Conservation (phyloP, 37 sponge, comb jelly and placozoan species). For the Geodia barretti region DNA sequence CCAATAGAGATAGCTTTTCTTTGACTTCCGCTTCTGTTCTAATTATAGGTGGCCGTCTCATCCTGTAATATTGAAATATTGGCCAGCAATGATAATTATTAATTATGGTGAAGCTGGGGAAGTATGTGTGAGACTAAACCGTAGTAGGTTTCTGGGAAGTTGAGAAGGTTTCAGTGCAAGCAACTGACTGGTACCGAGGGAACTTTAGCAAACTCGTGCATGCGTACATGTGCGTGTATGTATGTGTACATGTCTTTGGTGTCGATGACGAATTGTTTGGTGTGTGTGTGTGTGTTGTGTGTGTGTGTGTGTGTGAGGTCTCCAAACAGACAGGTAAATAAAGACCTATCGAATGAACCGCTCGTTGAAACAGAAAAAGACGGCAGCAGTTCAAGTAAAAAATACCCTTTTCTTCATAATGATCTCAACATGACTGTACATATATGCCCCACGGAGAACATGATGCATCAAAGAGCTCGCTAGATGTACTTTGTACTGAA, state of each 20-base stretch:
- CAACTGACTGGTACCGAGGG: not conserved
- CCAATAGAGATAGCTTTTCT: slow-evolving; percentile 80
- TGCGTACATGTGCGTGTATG: slow-evolving; percentile 11
- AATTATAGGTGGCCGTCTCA: slow-evolving; percentile 84
- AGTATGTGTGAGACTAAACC: too few relatives aligned
- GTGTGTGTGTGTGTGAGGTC: not conserved
- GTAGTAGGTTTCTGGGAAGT: too few relatives aligned
- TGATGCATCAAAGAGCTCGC: too few relatives aligned
- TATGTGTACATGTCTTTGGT: not conserved
- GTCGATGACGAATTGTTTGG: not conserved
- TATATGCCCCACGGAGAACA: too few relatives aligned
- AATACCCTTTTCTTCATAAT: too few relatives aligned
- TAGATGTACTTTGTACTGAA: too few relatives aligned
- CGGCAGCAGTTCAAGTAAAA: too few relatives aligned
- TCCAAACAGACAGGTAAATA: not conserved
- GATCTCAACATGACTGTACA: too few relatives aligned
- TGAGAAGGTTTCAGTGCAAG: too few relatives aligned
- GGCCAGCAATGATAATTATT: not conserved
- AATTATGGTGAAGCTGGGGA: too few relatives aligned
- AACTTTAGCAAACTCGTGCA: not conserved
- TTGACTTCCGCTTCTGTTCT: slow-evolving; percentile 73
- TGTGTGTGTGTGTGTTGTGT: slow-evolving; percentile 11
- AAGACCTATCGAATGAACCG: too few relatives aligned
- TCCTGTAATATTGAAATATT: slow-evolving; percentile 43
- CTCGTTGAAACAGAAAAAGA: too few relatives aligned